Conservation (phyloP, 2,888 invertebrate species). For the Octonoba sinensis region DNA sequence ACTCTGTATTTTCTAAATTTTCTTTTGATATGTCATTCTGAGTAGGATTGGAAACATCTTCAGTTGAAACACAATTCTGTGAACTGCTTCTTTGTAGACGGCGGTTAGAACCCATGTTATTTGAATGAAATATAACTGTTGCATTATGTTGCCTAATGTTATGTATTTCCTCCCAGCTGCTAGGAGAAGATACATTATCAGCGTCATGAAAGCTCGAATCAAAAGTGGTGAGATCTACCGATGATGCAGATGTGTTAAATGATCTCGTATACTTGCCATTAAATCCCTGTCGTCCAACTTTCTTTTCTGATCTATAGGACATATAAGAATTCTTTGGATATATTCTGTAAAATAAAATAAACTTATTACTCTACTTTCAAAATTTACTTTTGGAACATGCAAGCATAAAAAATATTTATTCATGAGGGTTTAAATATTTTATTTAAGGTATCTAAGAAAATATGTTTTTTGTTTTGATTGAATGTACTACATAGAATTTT, state of each 20-base stretch:
- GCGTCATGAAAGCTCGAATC: conserved; percentile 49
- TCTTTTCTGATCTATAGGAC: conserved; percentile 80
- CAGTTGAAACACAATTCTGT: conserved; percentile 40
- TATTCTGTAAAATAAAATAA: conserved; percentile 75
- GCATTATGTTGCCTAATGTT: conserved; percentile 70
- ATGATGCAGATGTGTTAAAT: conserved; percentile 73
- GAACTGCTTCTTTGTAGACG: conserved; percentile 47
- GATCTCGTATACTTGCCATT: conserved; percentile 83
- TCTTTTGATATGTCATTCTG: conserved; percentile 43
- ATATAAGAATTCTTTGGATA: conserved; percentile 84
- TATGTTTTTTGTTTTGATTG: neutral
- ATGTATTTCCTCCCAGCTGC: conserved; percentile 69
- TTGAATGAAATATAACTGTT: conserved; percentile 70
- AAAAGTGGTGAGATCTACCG: conserved; percentile 49
- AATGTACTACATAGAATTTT: too few relatives aligned
- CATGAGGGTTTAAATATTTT: neutral
- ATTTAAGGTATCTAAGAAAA: neutral
- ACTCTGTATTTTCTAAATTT: conserved; percentile 2
- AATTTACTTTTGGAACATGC: too few relatives aligned
- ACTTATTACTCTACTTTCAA: neutral
- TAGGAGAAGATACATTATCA: conserved; percentile 43
- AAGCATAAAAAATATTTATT: conserved; percentile 8
- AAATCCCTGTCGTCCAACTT: conserved; percentile 75
- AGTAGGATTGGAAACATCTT: conserved; percentile 28
- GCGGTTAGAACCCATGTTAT: conserved; percentile 54